Conservation (phyloP, 35 echinoderm and acorn worm species). For the Eucidaris tribuloides region DNA sequence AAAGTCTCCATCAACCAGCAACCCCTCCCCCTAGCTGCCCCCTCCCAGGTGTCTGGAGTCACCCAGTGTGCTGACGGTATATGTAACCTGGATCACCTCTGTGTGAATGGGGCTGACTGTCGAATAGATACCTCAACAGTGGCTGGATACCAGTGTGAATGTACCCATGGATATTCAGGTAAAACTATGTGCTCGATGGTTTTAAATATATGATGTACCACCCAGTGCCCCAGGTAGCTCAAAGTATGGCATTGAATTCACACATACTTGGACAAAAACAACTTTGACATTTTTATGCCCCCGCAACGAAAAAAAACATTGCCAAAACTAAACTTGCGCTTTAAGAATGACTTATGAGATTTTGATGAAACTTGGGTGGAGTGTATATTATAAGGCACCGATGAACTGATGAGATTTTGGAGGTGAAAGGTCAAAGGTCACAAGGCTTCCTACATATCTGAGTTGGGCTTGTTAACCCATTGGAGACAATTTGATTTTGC, state of each 20-base stretch:
- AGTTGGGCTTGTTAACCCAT: too few species aligned
- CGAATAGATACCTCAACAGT: not conserved
- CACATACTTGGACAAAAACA: too few species aligned
- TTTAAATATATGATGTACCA: not conserved
- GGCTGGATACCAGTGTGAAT: conserved; percentile 60
- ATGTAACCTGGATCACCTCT: conserved; percentile 70
- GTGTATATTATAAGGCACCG: too few species aligned
- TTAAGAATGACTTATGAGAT: not conserved
- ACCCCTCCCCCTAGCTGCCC: conserved; percentile 13
- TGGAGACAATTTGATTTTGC: too few species aligned
- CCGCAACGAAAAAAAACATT: not conserved
- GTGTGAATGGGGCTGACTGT: conserved; percentile 74
- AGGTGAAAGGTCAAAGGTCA: too few species aligned
- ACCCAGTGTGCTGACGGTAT: conserved; percentile 43
- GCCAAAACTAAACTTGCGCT: too few species aligned
- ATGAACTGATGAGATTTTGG: too few species aligned
- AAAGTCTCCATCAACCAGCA: conserved; percentile 26
- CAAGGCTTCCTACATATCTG: not conserved
- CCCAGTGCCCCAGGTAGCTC: not conserved
- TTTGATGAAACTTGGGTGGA: too few species aligned
- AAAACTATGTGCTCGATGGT: not conserved
- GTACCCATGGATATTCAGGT: conserved; percentile 66
- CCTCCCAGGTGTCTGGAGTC: conserved; percentile 28
- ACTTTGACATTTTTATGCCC: too few species aligned
- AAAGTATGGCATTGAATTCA: not conserved